These are phyloP conservation scores for Drosophila robusta DNA, from an alignment of 2,888 invertebrate genomes.

Conservation along the genomic window DNA sequence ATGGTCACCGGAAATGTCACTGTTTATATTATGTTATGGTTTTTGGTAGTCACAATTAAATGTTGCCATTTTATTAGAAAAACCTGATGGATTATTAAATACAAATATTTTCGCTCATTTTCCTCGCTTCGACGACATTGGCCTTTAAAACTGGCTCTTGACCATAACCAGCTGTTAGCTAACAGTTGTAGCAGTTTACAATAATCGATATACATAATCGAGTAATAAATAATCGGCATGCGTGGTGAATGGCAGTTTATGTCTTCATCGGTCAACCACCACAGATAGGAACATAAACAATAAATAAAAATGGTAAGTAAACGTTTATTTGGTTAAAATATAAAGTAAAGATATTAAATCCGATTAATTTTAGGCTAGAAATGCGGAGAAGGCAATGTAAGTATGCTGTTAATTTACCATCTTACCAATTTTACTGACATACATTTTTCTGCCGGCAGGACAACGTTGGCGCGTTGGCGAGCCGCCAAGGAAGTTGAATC, in stretches of 20 bases:
- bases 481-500: slow-evolving; percentile 97
- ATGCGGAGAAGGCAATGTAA: slow-evolving; percentile 99
- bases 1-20: neutral
- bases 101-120: neutral
- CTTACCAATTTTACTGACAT: neutral
- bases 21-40: neutral
- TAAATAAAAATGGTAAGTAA: slow-evolving; percentile 69
- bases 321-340: slow-evolving; percentile 19
- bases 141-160: neutral
- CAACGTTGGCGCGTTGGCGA: slow-evolving; percentile 98
- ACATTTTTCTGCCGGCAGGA: slow-evolving; percentile 86
- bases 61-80: too few species aligned
- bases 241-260: slow-evolving; percentile 36
- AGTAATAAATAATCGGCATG: neutral
- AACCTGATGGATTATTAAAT: neutral
- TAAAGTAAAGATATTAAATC: slow-evolving; percentile 7
- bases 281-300: slow-evolving; percentile 35
- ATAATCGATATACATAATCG: neutral
- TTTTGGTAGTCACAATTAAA: neutral
- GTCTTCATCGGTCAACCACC: slow-evolving; percentile 28
- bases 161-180: slow-evolving; percentile 21
- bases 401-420: slow-evolving; percentile 83
- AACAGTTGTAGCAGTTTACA: slow-evolving; percentile 1
- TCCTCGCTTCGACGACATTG: neutral
- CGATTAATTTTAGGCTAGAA: slow-evolving; percentile 91